Evolutionary conservation across 2,888 invertebrate species (phyloP).

Genomic region (Norana najaformis): DNA sequence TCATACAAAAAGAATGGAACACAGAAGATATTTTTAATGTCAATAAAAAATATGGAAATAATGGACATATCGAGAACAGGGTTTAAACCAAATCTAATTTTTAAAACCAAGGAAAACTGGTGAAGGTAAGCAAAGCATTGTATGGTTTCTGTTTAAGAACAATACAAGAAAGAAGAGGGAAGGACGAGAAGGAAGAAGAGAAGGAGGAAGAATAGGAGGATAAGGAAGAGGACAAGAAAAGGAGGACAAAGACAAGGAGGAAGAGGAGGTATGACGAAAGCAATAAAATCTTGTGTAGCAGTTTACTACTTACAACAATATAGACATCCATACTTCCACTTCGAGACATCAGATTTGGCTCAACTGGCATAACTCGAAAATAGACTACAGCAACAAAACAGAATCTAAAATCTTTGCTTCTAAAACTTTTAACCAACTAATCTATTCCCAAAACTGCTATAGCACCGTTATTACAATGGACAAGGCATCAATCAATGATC

Average conservation of each 20-base stretch:
- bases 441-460: neutral
- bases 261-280: neutral
- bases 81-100: neutral
- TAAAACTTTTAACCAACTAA: neutral
- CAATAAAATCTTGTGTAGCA: slow-evolving; percentile 14
- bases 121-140: neutral
- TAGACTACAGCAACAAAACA: slow-evolving; percentile 68
- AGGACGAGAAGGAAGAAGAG: neutral
- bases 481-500: neutral
- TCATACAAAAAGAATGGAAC: no score
- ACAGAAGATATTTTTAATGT: no score
- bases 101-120: neutral
- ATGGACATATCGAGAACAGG: neutral
- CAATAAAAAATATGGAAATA: neutral
- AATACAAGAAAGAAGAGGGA: no score
- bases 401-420: neutral
- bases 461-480: neutral
- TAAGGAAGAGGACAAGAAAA: no score
- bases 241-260: no score
- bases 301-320: slow-evolving; percentile 69
- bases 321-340: slow-evolving; percentile 88
- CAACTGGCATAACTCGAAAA: slow-evolving; percentile 88
- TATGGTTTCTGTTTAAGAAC: no score
- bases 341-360: slow-evolving; percentile 86
- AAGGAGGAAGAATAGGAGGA: neutral